Percentiles rank a stretch among this genome's conserved stretches.
Evolutionary conservation across 2,797 vertebrate genomes (phyloP).

Genomic region (Catharus ustulatus): DNA sequence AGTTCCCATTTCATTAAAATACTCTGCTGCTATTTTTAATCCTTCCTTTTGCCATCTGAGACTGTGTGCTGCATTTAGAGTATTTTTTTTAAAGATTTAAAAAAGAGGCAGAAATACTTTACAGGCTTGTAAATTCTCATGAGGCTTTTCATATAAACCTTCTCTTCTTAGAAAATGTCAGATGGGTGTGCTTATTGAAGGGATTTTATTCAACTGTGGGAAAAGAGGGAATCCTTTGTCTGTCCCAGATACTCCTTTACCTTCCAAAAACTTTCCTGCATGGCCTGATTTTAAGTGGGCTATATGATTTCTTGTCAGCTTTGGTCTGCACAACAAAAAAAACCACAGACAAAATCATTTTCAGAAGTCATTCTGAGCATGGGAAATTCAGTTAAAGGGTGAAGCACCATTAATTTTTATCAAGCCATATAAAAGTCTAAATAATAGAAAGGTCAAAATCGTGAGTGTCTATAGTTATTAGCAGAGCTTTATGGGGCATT

Average conservation of each 20-base stretch:
- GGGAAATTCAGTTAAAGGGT: background rate
- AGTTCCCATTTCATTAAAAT: background rate
- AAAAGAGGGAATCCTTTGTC: background rate
- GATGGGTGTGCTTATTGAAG: background rate
- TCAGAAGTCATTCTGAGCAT: background rate
- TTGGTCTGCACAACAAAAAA: background rate
- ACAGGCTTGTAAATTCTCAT: slow-evolving; percentile 15
- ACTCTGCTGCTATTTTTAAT: background rate
- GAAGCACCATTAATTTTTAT: slow-evolving; percentile 52
- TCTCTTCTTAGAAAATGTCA: background rate
- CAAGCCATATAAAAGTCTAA: slow-evolving; percentile 5
- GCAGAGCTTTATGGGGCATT: slow-evolving; percentile 31
- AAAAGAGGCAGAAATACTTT: background rate
- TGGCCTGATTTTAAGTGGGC: slow-evolving; percentile 26
- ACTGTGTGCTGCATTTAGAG: background rate
- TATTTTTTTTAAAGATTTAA: background rate
- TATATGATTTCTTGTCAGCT: background rate
- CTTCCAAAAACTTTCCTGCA: background rate
- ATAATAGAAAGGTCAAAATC: slow-evolving; percentile 37
- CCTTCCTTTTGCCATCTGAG: background rate
- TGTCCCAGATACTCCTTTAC: background rate
- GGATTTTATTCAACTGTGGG: background rate
- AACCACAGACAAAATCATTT: background rate
- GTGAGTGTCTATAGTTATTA: background rate
- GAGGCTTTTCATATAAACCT: background rate